Evolutionary conservation across 2,113 vertebrate genomes (phyloP), one percentile per base, ranked within the genome.

Genomic region (Triplophysa rosa): DNA sequence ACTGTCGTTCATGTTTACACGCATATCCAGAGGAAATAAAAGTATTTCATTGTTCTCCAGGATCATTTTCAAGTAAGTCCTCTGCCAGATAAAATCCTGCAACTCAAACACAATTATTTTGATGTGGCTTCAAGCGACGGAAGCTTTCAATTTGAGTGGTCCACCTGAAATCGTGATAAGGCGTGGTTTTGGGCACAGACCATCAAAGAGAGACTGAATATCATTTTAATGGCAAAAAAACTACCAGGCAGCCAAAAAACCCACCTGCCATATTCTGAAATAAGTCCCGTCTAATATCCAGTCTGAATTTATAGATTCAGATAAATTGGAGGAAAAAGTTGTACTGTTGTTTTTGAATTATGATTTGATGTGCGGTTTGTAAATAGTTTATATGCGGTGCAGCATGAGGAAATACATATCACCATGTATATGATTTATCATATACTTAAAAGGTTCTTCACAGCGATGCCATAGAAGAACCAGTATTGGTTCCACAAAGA

Each of bases 81-180:
- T 89, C 64, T 84, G 85, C 88, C 83, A 88, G 81, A 86, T 85
- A 58, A 86, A 90, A 88, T 84, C 52, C 42, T 84, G 87, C 85
- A 84, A 84, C 91, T 91, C 85, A 90, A 88, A 92, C 33, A 89
- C 86, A 89, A 90, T 92, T 89, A 89, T 90, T 91, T 88, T 88
- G 88, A 91, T 88, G 78, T 80, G 79, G 84, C 90, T 90, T 89
- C 84, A 87, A 91, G 87, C 83, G 84, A 88, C 24, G 71, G 65
- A 87, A 63, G 78, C 84, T 87, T 87, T 88, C 87, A 87, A 82
- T 73, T 77, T 89, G 87, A 91, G 90, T 84, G 81, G 81, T 86
- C 63, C 47, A 88, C 79, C 84, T 89, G 82, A 71, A 89, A 85
- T 90, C 85, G 84, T 86, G 86, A 84, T 79, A 78, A 89, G 83